Percentiles rank a stretch among this genome's conserved stretches.
Evolutionary conservation across 1,140 invertebrate genomes (phyloP).

Genomic region (Apis mellifera): DNA sequence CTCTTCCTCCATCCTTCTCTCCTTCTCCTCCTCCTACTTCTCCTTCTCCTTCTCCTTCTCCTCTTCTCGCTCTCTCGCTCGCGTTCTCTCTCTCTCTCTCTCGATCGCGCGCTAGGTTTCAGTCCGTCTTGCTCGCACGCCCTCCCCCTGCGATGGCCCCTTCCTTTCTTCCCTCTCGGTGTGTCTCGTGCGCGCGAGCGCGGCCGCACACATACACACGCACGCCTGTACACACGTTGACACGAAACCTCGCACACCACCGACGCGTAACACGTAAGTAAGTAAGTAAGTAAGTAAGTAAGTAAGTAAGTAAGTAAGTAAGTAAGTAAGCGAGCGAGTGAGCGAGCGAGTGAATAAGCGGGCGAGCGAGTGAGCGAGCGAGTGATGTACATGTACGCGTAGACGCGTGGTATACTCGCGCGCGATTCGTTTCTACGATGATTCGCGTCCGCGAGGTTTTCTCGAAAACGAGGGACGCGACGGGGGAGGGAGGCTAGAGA

Average conservation of each 20-base stretch:
- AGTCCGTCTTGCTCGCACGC: conserved; percentile 28
- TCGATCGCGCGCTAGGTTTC: conserved; percentile 16
- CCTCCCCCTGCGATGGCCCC: conserved; percentile 14
- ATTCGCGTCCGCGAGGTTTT: background rate
- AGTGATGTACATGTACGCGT: background rate
- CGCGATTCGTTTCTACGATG: background rate
- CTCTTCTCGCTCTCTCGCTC: conserved; percentile 9
- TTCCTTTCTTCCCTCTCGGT: conserved; percentile 37
- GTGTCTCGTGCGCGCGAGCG: conserved; percentile 35
- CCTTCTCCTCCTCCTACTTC: background rate
- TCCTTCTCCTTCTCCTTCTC: background rate
- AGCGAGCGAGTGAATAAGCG: too few relatives aligned
- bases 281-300: too few relatives aligned
- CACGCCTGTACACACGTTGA: conserved; percentile 14
- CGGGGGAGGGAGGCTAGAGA: too few relatives aligned
- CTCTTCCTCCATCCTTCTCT: background rate
- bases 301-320: too few relatives aligned
- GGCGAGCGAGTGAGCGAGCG: too few relatives aligned
- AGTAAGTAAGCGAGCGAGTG: too few relatives aligned
- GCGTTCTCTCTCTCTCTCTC: conserved; percentile 10
- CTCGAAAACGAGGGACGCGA: background rate
- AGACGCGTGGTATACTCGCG: background rate
- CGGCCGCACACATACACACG: background rate
- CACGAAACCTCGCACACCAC: background rate
- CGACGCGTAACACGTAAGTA: too few relatives aligned